Evolutionary conservation across 2,113 vertebrate genomes (phyloP), one percentile per base, ranked within the genome.

Genomic region (Zapornia atra): DNA sequence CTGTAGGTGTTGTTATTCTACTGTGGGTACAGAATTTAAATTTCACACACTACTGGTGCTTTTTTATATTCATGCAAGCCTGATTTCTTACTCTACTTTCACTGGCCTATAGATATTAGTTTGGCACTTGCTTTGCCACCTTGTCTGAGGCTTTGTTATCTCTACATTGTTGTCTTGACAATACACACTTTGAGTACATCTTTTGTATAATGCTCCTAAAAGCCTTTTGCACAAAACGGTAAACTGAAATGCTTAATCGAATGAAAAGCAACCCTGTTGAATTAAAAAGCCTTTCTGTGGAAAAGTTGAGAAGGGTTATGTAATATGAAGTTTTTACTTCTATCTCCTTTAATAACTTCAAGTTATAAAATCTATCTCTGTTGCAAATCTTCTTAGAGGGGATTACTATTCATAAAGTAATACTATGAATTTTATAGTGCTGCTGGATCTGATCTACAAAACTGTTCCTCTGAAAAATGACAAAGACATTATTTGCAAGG

Each of bases 401-500:
- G 10, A 77, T 63, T 63, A 46, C 5, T 66, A 29, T 78, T 84
- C 51, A 83, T 83, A 38, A 88, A 92, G 8, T n/a, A 86, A 75
- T 51, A 20, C 20, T 51, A 22, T 38, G 34, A 70, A 71, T 78
- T 88, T 78, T 75, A 51, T 20, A 94, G 20, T 20, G 50, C 12
- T 75, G 8, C 34, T 84, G 42, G 19, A 63, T 88, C 86, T 68
- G 28, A 38, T 34, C 56, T 93, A 24, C 28, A 69, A 83, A 88
- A n/a, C 3, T 50, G 2, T 46, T 72, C 20, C 65, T 80, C 64
- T 86, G 53, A 90, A 92, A 91, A 83, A 82, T 18, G 0, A 68
- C 60, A 59, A 73, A 65, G 21, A 73, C 53, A 92, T 90, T 71
- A 77, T 92, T 88, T 90, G 60, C 16, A 66, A 57, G 60, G 66